Conservation (phyloP, 1,140 invertebrate species). For the Callitettix versicolor region DNA sequence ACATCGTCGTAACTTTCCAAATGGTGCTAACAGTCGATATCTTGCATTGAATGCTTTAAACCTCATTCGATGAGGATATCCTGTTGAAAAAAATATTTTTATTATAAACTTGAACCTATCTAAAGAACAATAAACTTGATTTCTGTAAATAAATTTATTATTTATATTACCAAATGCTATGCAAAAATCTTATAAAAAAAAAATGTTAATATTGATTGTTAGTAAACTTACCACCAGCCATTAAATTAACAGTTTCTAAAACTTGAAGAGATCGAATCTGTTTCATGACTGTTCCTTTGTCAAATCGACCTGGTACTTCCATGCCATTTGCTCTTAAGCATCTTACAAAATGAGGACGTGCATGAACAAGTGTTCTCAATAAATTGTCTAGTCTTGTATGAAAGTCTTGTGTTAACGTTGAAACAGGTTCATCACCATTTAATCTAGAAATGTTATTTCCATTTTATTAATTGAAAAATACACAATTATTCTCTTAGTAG, state of each 20-base stretch:
- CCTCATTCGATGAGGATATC: constrained; percentile 87
- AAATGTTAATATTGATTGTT: background rate
- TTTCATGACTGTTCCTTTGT: constrained; percentile 65
- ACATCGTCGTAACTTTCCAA: constrained; percentile 56
- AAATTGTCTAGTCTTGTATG: constrained; percentile 87
- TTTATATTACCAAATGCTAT: too few species aligned
- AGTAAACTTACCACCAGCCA: constrained; percentile 64
- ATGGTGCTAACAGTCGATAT: constrained; percentile 71
- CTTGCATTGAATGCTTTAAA: constrained; percentile 87
- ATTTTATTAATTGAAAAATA: constrained; percentile 10
- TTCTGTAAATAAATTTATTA: too few species aligned
- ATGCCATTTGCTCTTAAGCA: constrained; percentile 78
- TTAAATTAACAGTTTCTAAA: constrained; percentile 88
- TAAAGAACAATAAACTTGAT: too few species aligned
- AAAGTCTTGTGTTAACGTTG: constrained; percentile 88
- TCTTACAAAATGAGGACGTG: constrained; percentile 85
- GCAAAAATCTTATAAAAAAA: background rate
- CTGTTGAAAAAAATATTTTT: constrained; percentile 28
- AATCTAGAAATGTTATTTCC: constrained; percentile 48
- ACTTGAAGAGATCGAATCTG: constrained; percentile 85
- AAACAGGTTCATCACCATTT: constrained; percentile 78
- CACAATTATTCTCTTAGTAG: too few species aligned
- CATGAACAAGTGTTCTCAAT: constrained; percentile 79
- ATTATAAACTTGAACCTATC: too few species aligned
- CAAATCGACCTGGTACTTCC: constrained; percentile 68